Evolutionary conservation across 2,888 invertebrate genomes (phyloP), one percentile per base, ranked within the genome.

Genomic region (Diplazon laetatorius): DNA sequence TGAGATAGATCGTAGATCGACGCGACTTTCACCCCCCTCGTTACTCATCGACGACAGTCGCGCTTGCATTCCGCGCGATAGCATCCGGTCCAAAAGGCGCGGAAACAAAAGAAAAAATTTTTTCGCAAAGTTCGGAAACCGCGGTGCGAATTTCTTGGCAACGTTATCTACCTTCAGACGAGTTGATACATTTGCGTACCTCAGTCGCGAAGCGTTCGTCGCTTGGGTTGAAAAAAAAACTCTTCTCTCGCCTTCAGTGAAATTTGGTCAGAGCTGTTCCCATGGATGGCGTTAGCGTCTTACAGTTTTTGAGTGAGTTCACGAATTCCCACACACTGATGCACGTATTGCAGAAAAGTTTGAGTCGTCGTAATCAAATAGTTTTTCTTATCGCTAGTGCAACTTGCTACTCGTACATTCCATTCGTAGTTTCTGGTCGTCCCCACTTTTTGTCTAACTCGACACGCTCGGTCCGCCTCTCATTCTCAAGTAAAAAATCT

Each of bases 251-350:
- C 39, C 65, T 35, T 69, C 55, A 37, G 66, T 62, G 39, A 63
- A 46, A 35, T 30, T 68, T 44, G 74, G 74, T 71, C 71, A 66
- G 50, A 66, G 71, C 57, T 10, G 78, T 44, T 62, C 78, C 55
- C 30, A 78, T 78, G 78, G 78, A 78, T 62, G 75, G 66, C 71
- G 63, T 71, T 63, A 78, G 78, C 78, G 78, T 75, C 71, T 78
- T 78, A 63, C 75, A 75, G 35, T 78, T 78, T 75, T 75, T 78
- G 30, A 66, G 78, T 78, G 78, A 78, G 78, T 78, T 68, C 22
- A 25, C 42, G 44, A 25, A 25, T 59, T 12, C 20, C 37, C 12
- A 50, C 30, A 30, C 6, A 5, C 6, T 30, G 2, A 30, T 30
- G 30, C 6, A 30, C 2, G 6, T 30, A 22, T n/a, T 18, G 2